Base-by-base conservation (phyloP, 2,113 vertebrate species). In the Ailurus styani region DNA sequence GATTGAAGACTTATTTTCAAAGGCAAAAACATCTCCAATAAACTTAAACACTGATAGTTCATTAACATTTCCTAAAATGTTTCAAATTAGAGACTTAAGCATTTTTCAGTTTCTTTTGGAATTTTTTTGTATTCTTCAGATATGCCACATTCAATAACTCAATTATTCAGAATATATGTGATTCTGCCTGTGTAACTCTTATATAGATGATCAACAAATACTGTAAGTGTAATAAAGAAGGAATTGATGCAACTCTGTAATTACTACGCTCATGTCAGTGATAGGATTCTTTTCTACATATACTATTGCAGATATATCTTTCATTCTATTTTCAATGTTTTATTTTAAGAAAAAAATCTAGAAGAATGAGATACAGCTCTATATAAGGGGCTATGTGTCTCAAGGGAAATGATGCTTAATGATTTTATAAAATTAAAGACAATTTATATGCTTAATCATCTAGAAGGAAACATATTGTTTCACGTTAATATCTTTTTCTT, bases 401-500 rank as follows among this genome's bases (percentile, higher is more conserved):
- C 3, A 57, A 23, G 12, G 23, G 13, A 77, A 60, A 60, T 60
- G 9, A 62, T 5, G 23, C 50, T 84, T 17, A 23, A 10, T 37
- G 4, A 52, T 45, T 81, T 87, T 27, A 52, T 42, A 25, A 62
- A 72, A 62, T 47, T 14, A 55, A 60, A 50, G 42, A 91, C 27
- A 42, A 9, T 4, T 7, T 14, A 10, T 18, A 23, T 4, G 0
- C 45, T 1, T 42, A 9, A 4, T 70, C 64, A n/a, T 47, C 34
- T 89, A n/a, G 6, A 54, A 4, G 14, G 21, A 40, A 70, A 23
- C 18, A 70, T 9, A 70, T 9, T 70, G 18, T 40, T 40, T 37
- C 40, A 37, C 1, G 3, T 20, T 37, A 70, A 70, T 34, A 3
- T 21, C 4, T 70, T 70, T 70, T 70, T 18, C n/a, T 70, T 70